Conservation (phyloP, 2,797 vertebrate genomes). For the Syncerus caffer region DNA sequence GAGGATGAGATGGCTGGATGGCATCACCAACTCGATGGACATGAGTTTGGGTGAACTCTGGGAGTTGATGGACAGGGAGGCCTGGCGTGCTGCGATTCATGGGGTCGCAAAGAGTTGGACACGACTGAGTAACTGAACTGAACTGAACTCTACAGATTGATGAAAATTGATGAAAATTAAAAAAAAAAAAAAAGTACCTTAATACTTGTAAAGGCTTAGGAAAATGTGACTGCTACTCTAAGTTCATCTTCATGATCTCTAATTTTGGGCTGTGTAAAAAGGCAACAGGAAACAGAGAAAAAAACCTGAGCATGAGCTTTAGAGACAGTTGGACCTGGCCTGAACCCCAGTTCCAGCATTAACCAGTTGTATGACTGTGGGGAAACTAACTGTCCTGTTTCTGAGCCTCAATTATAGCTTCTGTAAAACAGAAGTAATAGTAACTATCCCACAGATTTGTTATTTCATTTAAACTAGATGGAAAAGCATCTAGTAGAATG, state of each 20-base stretch:
- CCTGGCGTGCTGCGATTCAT: too few species aligned
- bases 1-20: too few species aligned
- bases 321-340: neutral
- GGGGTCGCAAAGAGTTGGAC: too few species aligned
- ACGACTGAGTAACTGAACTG: too few species aligned
- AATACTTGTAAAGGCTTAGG: neutral
- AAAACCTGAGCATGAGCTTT: neutral
- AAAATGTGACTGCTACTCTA: neutral
- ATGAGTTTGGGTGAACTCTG: too few species aligned
- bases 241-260: neutral
- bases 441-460: neutral
- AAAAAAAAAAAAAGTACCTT: neutral
- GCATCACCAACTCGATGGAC: too few species aligned
- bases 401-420: neutral
- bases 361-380: neutral
- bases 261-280: neutral
- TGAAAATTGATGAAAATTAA: neutral
- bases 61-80: too few species aligned
- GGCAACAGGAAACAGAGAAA: neutral
- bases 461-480: neutral
- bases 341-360: neutral
- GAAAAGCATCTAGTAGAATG: neutral
- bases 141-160: too few species aligned
- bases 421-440: neutral
- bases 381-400: neutral